Evolutionary conservation across 2,888 invertebrate genomes (phyloP).

Genomic region (Labia minor): DNA sequence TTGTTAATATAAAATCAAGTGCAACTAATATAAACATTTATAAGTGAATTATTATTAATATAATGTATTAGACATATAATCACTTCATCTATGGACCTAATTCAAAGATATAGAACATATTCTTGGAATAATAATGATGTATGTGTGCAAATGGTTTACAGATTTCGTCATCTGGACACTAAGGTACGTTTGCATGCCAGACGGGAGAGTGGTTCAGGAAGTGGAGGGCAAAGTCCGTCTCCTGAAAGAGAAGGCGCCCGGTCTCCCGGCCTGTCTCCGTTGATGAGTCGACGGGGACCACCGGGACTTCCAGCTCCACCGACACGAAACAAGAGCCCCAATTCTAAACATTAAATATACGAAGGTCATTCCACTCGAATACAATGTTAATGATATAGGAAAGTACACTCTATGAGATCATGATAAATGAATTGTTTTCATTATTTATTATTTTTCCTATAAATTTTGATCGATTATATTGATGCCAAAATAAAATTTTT

Average conservation of each 20-base stretch:
- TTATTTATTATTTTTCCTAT: too few species aligned
- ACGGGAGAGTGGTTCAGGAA: slow-evolving; percentile 47
- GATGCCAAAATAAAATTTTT: too few species aligned
- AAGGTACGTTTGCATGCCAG: slow-evolving; percentile 65
- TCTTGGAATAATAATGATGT: too few species aligned
- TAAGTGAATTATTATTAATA: too few species aligned
- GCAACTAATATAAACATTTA: too few species aligned
- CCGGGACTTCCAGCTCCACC: not conserved
- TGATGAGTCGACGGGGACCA: slow-evolving; percentile 18
- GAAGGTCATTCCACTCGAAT: not conserved
- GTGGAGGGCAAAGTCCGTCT: slow-evolving; percentile 51
- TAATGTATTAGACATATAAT: too few species aligned
- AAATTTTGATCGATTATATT: too few species aligned
- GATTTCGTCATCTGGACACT: slow-evolving; percentile 78
- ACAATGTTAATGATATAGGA: not conserved
- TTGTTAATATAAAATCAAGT: too few species aligned
- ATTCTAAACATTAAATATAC: not conserved
- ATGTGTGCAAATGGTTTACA: slow-evolving; percentile 34
- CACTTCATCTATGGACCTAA: too few species aligned
- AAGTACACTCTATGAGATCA: too few species aligned
- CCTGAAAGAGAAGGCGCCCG: slow-evolving; percentile 44
- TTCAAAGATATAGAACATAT: too few species aligned
- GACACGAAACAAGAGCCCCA: not conserved
- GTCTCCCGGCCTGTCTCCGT: slow-evolving; percentile 24
- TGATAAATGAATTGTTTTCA: too few species aligned